Evolutionary conservation across 64 coral and sea anemone genomes (phyloP), one percentile per base, ranked within the genome.

Genomic region (Stichodactyla helianthus): DNA sequence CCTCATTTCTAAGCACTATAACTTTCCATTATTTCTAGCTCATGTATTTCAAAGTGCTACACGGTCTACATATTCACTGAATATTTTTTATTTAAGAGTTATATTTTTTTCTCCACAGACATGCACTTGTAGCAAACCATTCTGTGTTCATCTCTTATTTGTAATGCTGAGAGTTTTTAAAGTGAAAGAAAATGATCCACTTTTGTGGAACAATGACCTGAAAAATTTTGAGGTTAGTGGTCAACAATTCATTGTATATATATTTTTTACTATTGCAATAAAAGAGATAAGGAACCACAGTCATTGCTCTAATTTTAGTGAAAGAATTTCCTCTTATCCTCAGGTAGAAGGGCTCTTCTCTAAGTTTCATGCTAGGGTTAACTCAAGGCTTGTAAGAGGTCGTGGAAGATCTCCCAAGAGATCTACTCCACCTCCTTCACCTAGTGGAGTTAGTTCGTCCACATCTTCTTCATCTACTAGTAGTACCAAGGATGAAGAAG

Each of bases 111-210:
- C 2, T 78, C 84, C 88, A 17, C 70, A 99, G 97, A 99, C 90
- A 77, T 99, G 97, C 70, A 95, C 89, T 6, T 99, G 97, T 76
- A 82, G 87, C 17, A 92, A 90, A 54, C 88, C 93, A 71, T 94
- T 93, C 52, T 99, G 97, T 92, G 88, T 99, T 4, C 97, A 99
- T 56, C 82, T 99, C 18, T 82, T 99, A 1, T 99, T 99, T 91
- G 97, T 99, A 2, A 99, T 99, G 97, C 71, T 95, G 15, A 92
- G 97, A 74, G 97, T 99, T 9, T 99, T 99, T 22, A 95, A 99
- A 85, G 84, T 99, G 12, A 92, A 90, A 63, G 97, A 99, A 58
- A 93, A 99, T 83, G 97, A 99, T 76, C 97, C 97, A 4, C 56
- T 99, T 82, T 80, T 99, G n/a, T 99, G 88, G 90, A 94, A 80